Evolutionary conservation across 2,113 vertebrate genomes (phyloP).

Genomic region (Empidonax alnorum): DNA sequence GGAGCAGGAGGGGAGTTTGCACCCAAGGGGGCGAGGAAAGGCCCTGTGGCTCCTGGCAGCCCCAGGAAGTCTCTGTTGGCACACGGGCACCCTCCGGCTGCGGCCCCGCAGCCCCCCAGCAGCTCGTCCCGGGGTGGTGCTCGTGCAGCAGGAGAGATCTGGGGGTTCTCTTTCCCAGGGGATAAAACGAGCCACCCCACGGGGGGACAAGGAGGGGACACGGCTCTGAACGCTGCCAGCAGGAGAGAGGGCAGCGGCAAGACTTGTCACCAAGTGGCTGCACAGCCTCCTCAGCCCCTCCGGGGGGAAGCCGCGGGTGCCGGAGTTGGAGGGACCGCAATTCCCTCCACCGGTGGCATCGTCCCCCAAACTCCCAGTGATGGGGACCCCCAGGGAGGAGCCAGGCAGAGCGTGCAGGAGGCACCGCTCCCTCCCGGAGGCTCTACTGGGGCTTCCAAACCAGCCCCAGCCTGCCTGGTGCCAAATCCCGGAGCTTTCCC

Average conservation of each 20-base stretch:
- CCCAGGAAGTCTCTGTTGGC: not conserved
- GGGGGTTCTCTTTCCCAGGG: slow-evolving; percentile 33
- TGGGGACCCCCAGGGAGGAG: not conserved
- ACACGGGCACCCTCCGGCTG: not conserved
- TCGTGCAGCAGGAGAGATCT: not conserved
- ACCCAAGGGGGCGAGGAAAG: not conserved
- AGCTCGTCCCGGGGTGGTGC: not conserved
- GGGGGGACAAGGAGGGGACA: not conserved
- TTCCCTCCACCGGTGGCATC: not conserved
- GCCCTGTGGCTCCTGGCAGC: not conserved
- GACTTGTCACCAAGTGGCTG: not conserved
- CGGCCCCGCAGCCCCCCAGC: not conserved
- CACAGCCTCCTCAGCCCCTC: slow-evolving; percentile 17
- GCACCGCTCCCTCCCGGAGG: not conserved
- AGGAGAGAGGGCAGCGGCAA: not conserved
- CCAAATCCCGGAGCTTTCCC: slow-evolving; percentile 34
- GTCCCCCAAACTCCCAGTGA: fast-evolving
- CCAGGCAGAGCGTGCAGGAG: not conserved
- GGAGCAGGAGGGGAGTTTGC: not conserved
- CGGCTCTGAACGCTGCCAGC: not conserved
- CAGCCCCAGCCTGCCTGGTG: not conserved
- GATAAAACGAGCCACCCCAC: not conserved
- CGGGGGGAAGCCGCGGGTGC: not conserved
- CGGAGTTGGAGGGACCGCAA: not conserved
- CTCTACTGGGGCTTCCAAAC: not conserved